Percentiles rank a stretch among this genome's conserved stretches.
These are phyloP conservation scores for Griposia aprilina DNA, from an alignment of 2,888 invertebrate genomes.

Conservation along the genomic window DNA sequence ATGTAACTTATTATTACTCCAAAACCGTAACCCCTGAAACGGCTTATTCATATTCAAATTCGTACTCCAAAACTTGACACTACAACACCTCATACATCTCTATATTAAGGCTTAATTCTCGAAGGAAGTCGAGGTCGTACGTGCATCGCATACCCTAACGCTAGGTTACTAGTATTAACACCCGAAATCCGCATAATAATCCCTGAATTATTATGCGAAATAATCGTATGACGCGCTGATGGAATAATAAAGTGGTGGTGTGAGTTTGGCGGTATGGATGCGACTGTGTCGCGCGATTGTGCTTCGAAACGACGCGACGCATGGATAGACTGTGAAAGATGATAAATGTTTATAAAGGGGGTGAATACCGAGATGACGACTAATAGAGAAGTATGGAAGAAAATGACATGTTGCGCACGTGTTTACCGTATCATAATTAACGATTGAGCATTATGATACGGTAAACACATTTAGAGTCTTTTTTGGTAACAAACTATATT, in stretches of 20 bases:
- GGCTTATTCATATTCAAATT: slow-evolving; percentile 58
- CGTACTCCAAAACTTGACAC: slow-evolving; percentile 51
- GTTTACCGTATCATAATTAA: no score
- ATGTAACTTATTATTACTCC: slow-evolving; percentile 27
- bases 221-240: slow-evolving; percentile 52
- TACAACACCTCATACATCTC: slow-evolving; percentile 56
- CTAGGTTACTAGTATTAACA: slow-evolving; percentile 55
- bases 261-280: neutral
- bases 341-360: neutral
- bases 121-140: slow-evolving; percentile 61
- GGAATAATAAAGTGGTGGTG: slow-evolving; percentile 57
- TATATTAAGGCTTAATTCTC: slow-evolving; percentile 55
- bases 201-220: slow-evolving; percentile 65
- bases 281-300: slow-evolving; percentile 36
- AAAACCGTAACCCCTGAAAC: slow-evolving; percentile 8
- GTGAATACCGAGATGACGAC: neutral
- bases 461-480: no score
- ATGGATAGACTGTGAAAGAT: neutral
- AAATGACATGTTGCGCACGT: neutral
- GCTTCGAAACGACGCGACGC: neutral
- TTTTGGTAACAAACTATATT: no score
- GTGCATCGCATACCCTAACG: slow-evolving; percentile 57
- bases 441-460: no score
- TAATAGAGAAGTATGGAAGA: neutral
- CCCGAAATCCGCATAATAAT: slow-evolving; percentile 50